Evolutionary conservation across 2,888 invertebrate species (phyloP), one percentile per base, ranked within the genome.

Genomic region (Tricholauxania praeusta): DNA sequence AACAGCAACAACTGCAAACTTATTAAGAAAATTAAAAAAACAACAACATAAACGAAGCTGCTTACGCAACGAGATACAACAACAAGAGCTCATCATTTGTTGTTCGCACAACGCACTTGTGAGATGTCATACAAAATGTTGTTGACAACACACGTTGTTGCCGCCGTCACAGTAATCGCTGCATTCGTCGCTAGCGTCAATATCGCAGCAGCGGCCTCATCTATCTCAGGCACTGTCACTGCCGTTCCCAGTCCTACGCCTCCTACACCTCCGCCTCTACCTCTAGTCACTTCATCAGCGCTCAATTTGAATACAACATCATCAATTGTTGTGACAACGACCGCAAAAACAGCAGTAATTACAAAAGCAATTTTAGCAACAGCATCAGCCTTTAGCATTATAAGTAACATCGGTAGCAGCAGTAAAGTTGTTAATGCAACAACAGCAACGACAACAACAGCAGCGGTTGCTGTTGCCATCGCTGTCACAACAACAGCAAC

Each of bases 391-490:
- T 4, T 49, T 5, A 12, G 17, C 3, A 32, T 17, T 2, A n/a
- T 17, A 47, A 39, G 39, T 39, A 57, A 19, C 22, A 15, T 57
- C 14, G 19, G 12, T 14, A 57, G 12, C 57, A 17, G 39, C 12
- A 28, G 22, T 19, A 28, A 15, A 22, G 55, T 57, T 2, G 57
- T 19, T 19, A 12, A 15, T 12, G 64, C 64, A 51, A 75, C 80
- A 48, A 74, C 75, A 69, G 73, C 80, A 81, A 77, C 78, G 72
- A 72, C 73, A 70, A 68, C 68, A 57, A 22, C 69, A 62, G 28
- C 71, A 60, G 28, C 74, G 63, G 22, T 71, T 60, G 62, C 72
- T 53, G 47, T 32, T 14, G 39, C 51, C 10, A 28, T 32, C 22
- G 19, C 55, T 19, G 22, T 15, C 53, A 60, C 64, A 57, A 49